Percentiles rank a stretch among this genome's conserved stretches.
phyloP scores from a whole-genome alignment of 2,113 vertebrate species.

The Pyxicephalus adspersus region DNA sequence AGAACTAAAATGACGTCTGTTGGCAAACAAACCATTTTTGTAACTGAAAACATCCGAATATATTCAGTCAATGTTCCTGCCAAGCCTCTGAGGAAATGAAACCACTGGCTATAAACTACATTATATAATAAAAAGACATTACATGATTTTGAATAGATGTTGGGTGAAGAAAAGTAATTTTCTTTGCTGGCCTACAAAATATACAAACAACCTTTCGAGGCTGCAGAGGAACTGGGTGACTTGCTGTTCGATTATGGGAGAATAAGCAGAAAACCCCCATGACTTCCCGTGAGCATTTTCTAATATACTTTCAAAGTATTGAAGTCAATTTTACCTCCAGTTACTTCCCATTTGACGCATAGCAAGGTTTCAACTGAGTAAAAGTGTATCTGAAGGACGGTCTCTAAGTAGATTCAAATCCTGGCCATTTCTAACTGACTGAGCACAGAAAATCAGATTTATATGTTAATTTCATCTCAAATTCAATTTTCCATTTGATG shows the following conservation, averaged over 20 bases:
- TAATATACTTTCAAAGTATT: constrained; percentile 21
- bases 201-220: neutral
- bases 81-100: neutral
- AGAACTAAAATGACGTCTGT: no score
- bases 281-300: constrained; percentile 25
- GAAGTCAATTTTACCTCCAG: constrained; percentile 26
- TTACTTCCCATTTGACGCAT: constrained; percentile 28
- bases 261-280: constrained; percentile 17
- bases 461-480: constrained; percentile 43
- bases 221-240: neutral
- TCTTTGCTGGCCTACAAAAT: constrained; percentile 4
- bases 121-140: neutral
- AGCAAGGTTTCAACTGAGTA: constrained; percentile 38
- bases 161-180: constrained; percentile 19
- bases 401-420: constrained; percentile 33
- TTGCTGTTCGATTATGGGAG: constrained; percentile 13
- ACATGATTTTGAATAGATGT: constrained; percentile 10
- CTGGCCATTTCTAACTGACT: constrained; percentile 21
- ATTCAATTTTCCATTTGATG: constrained; percentile 51
- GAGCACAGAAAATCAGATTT: constrained; percentile 47
- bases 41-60: neutral
- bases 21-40: neutral
- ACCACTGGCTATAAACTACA: neutral
- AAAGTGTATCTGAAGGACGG: constrained; percentile 33
- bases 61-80: neutral